Conservation (phyloP, 2,113 vertebrate genomes). For the Atherinomorus stipes region DNA sequence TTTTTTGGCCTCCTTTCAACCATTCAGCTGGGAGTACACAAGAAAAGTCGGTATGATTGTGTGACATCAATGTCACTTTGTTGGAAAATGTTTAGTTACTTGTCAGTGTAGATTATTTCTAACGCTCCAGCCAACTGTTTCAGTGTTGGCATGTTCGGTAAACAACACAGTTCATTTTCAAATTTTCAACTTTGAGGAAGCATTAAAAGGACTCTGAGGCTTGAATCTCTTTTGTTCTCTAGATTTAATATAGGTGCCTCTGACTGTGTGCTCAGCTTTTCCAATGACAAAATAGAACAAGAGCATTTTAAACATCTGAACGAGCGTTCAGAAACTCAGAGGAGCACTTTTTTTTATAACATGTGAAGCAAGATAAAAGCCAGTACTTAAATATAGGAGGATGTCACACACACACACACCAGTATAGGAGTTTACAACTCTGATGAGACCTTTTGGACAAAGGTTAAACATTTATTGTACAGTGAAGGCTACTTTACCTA, state of each 20-base stretch:
- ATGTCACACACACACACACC: not conserved
- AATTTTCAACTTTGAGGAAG: constrained; percentile 39
- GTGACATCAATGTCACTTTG: constrained; percentile 66
- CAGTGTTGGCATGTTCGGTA: constrained; percentile 57
- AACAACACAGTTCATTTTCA: constrained; percentile 50
- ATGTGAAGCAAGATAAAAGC: constrained; percentile 25
- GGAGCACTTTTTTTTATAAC: not conserved
- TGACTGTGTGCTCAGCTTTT: constrained; percentile 18
- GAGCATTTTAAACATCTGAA: constrained; percentile 28
- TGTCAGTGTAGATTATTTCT: constrained; percentile 62
- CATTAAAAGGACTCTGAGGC: constrained; percentile 29
- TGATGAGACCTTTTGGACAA: constrained; percentile 42
- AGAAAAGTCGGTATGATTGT: constrained; percentile 38
- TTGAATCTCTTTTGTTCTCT: constrained; percentile 40
- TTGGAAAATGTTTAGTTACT: constrained; percentile 51
- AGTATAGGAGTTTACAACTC: constrained; percentile 40
- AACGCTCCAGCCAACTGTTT: constrained; percentile 60
- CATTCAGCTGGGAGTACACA: constrained; percentile 7
- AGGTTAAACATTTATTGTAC: constrained; percentile 47
- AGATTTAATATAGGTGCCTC: constrained; percentile 27
- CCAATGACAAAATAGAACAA: constrained; percentile 32
- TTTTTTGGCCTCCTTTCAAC: constrained; percentile 29
- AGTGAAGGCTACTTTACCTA: constrained; percentile 29
- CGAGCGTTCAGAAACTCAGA: constrained; percentile 22
- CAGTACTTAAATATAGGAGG: not conserved